Evolutionary conservation across 2,113 vertebrate genomes (phyloP).

Genomic region (Grammomys surdaster): DNA sequence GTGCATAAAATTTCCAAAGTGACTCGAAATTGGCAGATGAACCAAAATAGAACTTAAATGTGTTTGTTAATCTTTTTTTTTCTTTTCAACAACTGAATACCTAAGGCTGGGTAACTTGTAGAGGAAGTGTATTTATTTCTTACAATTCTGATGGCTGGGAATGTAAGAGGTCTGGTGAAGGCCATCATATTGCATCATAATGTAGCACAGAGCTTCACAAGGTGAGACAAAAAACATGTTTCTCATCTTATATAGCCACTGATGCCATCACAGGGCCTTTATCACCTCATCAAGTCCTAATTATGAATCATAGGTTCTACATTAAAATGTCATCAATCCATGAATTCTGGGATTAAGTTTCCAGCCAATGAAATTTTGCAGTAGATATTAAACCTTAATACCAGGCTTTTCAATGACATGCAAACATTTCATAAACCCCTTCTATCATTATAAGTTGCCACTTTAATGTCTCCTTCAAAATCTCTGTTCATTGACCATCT

Average conservation of each 20-base stretch:
- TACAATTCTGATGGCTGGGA: background rate
- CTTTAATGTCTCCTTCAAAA: background rate
- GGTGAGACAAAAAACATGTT: background rate
- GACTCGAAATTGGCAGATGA: background rate
- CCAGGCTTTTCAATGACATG: background rate
- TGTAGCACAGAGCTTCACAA: too few relatives aligned
- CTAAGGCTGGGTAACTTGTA: background rate
- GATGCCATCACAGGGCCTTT: too few relatives aligned
- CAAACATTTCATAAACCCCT: background rate
- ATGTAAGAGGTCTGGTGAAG: background rate
- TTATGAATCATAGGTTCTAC: background rate
- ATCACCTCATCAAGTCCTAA: background rate
- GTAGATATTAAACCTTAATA: background rate
- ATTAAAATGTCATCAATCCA: background rate
- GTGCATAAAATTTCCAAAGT: background rate
- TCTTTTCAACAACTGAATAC: background rate
- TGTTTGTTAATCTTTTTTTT: background rate
- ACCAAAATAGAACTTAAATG: constrained; percentile 10
- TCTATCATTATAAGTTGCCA: background rate
- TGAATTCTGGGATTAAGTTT: background rate
- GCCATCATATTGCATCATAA: background rate
- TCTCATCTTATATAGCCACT: background rate
- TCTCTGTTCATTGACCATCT: background rate
- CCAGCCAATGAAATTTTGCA: too few relatives aligned
- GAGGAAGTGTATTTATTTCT: background rate